These are phyloP conservation scores for Syritta pipiens DNA, from an alignment of 2,888 invertebrate genomes.

Conservation along the genomic window DNA sequence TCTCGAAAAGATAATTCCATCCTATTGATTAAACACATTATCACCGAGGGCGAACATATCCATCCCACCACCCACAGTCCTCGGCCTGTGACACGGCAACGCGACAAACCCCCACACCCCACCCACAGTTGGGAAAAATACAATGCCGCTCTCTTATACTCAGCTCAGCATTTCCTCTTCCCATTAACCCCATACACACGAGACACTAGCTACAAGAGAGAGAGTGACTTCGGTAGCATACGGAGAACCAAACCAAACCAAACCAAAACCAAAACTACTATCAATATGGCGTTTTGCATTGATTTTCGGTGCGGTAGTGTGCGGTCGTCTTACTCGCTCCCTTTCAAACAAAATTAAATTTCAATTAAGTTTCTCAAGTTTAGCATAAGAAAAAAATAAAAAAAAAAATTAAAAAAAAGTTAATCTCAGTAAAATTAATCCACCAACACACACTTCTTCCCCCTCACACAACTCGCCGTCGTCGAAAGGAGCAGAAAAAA, in stretches of 20 bases:
- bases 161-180: constrained; percentile 34
- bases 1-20: constrained; percentile 1
- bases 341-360: constrained; percentile 41
- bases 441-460: no score
- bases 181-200: constrained; percentile 17
- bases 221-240: constrained; percentile 42
- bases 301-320: constrained; percentile 71
- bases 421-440: no score
- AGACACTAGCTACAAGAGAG: constrained; percentile 11
- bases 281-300: constrained; percentile 72
- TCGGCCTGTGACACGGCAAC: constrained; percentile 34
- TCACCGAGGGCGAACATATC: constrained; percentile 16
- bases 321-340: constrained; percentile 45
- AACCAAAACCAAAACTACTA: constrained; percentile 59
- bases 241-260: no score
- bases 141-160: constrained; percentile 55
- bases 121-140: constrained; percentile 12
- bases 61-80: not conserved
- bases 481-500: no score
- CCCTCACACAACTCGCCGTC: no score
- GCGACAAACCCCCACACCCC: constrained; percentile 28
- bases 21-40: constrained; percentile 29
- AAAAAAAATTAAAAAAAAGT: not conserved
- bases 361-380: constrained; percentile 19
- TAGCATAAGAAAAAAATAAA: constrained; percentile 19